Conservation (phyloP, 2,888 invertebrate species). For the Antheraea yamamai region DNA sequence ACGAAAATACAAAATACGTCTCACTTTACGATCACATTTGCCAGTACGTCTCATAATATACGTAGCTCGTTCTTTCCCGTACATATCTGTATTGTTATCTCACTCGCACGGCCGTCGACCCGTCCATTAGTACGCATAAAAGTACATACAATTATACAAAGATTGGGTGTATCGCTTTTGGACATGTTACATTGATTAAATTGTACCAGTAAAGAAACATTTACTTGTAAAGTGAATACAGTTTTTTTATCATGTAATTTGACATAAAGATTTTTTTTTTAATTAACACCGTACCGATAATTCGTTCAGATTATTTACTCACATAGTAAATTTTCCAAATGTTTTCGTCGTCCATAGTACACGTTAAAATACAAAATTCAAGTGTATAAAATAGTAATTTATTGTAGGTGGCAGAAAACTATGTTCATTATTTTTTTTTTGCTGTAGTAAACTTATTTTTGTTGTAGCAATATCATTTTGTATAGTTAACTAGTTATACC, state of each 20-base stretch:
- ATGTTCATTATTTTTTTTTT: no score
- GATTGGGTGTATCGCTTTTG: slow-evolving; percentile 44
- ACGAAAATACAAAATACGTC: not conserved
- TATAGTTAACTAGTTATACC: no score
- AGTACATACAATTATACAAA: slow-evolving; percentile 50
- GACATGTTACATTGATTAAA: slow-evolving; percentile 25
- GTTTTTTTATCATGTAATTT: not conserved
- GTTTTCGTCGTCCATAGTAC: no score
- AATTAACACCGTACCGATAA: no score
- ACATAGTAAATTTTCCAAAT: no score
- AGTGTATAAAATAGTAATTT: no score
- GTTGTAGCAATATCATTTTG: no score
- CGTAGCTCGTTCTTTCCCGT: slow-evolving; percentile 37
- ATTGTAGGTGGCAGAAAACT: no score
- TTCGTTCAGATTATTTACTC: no score
- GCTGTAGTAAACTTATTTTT: no score
- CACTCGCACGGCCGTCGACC: slow-evolving; percentile 66
- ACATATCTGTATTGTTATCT: slow-evolving; percentile 33
- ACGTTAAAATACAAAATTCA: no score
- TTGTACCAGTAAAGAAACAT: not conserved
- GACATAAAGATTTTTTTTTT: no score
- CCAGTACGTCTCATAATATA: slow-evolving; percentile 45
- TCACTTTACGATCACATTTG: slow-evolving; percentile 67
- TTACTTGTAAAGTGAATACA: not conserved
- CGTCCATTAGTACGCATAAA: slow-evolving; percentile 53